Percentiles rank a stretch among this genome's conserved stretches.
phyloP scores from a whole-genome alignment of 2,113 vertebrate species.

The Phycodurus eques region DNA sequence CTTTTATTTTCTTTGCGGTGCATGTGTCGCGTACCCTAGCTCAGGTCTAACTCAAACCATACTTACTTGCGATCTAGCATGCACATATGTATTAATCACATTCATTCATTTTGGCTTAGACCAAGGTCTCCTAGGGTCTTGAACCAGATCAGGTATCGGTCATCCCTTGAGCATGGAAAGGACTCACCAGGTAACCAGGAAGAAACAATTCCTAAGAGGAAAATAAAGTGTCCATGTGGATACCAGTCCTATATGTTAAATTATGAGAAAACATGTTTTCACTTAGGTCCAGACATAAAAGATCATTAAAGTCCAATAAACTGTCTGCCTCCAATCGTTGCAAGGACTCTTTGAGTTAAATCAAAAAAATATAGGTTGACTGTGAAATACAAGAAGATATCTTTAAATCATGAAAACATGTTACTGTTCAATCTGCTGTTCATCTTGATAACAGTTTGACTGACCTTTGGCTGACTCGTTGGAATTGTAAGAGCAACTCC shows the following conservation, averaged over 20 bases:
- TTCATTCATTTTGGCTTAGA: slow-evolving; percentile 37
- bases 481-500: background rate
- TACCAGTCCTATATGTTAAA: slow-evolving; percentile 44
- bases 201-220: slow-evolving; percentile 48
- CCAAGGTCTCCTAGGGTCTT: slow-evolving; percentile 25
- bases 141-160: slow-evolving; percentile 43
- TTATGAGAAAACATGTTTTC: slow-evolving; percentile 57
- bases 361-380: background rate
- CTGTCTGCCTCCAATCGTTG: background rate
- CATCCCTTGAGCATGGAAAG: slow-evolving; percentile 22
- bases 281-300: slow-evolving; percentile 58
- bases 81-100: slow-evolving; percentile 62
- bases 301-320: slow-evolving; percentile 48
- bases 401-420: background rate
- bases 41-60: slow-evolving; percentile 69
- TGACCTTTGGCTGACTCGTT: background rate
- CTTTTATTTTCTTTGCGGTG: slow-evolving; percentile 51
- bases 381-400: slow-evolving; percentile 12
- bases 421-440: slow-evolving; percentile 2
- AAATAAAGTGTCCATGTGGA: slow-evolving; percentile 50
- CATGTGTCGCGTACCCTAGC: slow-evolving; percentile 55
- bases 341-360: background rate
- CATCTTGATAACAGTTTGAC: slow-evolving; percentile 3
- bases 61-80: slow-evolving; percentile 50
- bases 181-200: slow-evolving; percentile 21